Percentiles rank a stretch among this genome's conserved stretches.
Conservation (phyloP, 2,113 vertebrate species). For the Hemibates koningsi region DNA sequence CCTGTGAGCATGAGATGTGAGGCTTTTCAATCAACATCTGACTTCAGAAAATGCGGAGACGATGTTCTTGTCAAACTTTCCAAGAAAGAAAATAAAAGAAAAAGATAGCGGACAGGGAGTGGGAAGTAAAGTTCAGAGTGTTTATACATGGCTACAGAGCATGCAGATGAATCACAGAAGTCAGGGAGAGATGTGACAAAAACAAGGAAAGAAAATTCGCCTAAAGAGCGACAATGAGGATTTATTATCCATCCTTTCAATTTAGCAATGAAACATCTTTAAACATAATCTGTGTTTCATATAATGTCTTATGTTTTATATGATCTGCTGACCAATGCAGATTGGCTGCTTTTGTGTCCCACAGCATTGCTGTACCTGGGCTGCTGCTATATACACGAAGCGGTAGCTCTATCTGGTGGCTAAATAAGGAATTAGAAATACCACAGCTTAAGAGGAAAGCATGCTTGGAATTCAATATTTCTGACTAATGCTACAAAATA, state of each 20-base stretch:
- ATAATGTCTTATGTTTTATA: neutral
- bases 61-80: constrained; percentile 11
- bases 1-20: neutral
- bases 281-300: neutral
- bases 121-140: neutral
- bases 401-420: constrained; percentile 64
- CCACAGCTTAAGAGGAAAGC: neutral
- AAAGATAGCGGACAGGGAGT: neutral
- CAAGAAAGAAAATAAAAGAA: neutral
- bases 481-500: neutral
- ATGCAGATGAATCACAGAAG: constrained; percentile 32
- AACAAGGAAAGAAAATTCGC: neutral
- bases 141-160: constrained; percentile 27
- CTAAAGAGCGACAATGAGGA: neutral
- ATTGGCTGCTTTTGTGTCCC: neutral
- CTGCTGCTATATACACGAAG: neutral
- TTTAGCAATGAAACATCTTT: neutral
- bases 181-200: neutral
- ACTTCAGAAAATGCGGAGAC: neutral
- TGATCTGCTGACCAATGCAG: constrained; percentile 3
- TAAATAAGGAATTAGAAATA: neutral
- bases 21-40: neutral
- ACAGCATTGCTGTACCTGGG: neutral
- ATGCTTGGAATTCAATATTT: neutral
- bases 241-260: neutral